Base-by-base conservation (phyloP, 2,797 vertebrate species). In the Myiotriccus ornatus region DNA sequence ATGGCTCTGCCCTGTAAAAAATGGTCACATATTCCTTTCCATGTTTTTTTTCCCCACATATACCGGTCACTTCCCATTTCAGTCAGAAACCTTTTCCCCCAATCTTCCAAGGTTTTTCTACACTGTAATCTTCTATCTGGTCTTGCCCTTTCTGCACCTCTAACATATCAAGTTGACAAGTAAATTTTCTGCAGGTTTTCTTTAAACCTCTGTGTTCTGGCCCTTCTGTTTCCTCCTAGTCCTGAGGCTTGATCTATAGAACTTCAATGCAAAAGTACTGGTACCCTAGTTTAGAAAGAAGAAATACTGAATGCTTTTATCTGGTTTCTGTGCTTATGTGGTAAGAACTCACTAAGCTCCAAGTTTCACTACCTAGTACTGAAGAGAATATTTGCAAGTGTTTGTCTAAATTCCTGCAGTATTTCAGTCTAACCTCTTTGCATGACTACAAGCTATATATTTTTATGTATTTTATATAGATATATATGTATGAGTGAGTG, bases 401-500 rank as follows among this genome's bases (percentile, higher is more conserved):
- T 56, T 67, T 46, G 19, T 30, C 64, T 52, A 5, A 77, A 88
- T 27, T 64, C 74, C 37, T 34, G 18, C 23, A 47, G 41, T 35
- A 21, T 70, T 80, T 10, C 64, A 55, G 32, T 34, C 50, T 47
- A 78, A 71, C 12, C 13, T 68, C 52, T 68, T 64, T 35, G 70
- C 8, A 28, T 6, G 27, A 47, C 30, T 49, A 56, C 22, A 59
- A 59, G 32, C 14, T 34, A 68, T 5, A 6, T 39, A 50, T 47
- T 46, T 73, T 64, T 22, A 84, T 21, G 5, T 35, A 27, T 35
- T 84, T 30, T 46, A 20, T 19, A 23, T 10, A 20, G 4, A 1
- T 14, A 4, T 4, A 8, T 20, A 14, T 39, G 4, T 16, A 2
- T 34, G 32, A 4, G 2, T 7, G 9, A 3, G 3, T 39, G 46